Evolutionary conservation across 2,797 vertebrate genomes (phyloP).

Genomic region (Tapirus indicus): DNA sequence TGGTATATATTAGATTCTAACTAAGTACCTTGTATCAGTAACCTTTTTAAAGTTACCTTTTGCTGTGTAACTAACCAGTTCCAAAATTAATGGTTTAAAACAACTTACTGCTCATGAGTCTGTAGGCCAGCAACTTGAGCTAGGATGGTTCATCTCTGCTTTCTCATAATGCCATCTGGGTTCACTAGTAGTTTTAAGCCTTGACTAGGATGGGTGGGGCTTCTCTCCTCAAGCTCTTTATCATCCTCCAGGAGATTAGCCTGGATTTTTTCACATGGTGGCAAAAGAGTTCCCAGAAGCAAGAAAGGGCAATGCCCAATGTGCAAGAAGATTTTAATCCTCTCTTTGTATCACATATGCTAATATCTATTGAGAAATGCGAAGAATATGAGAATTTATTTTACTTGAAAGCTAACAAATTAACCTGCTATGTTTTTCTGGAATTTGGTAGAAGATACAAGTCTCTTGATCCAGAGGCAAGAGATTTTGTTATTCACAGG

Average conservation of each 20-base stretch:
- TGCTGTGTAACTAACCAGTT: not conserved
- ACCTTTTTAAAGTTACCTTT: not conserved
- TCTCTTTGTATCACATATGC: slow-evolving; percentile 14
- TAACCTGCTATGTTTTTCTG: not conserved
- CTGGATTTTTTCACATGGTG: not conserved
- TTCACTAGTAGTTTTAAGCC: not conserved
- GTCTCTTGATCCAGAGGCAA: not conserved
- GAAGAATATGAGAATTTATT: not conserved
- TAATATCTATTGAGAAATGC: not conserved
- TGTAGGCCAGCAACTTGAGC: not conserved
- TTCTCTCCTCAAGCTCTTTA: not conserved
- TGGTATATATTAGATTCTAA: not conserved
- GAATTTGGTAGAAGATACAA: not conserved
- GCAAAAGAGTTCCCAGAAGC: not conserved
- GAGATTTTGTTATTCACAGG: not conserved
- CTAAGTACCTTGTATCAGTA: not conserved
- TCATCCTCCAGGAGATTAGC: not conserved
- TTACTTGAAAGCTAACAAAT: not conserved
- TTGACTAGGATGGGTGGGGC: not conserved
- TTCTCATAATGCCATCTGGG: not conserved
- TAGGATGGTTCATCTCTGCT: not conserved
- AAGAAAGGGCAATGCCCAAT: not conserved
- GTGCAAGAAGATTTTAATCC: not conserved
- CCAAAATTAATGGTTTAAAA: not conserved
- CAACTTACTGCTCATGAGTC: not conserved